Conservation (phyloP, 2,113 vertebrate species). For the Progne subis region DNA sequence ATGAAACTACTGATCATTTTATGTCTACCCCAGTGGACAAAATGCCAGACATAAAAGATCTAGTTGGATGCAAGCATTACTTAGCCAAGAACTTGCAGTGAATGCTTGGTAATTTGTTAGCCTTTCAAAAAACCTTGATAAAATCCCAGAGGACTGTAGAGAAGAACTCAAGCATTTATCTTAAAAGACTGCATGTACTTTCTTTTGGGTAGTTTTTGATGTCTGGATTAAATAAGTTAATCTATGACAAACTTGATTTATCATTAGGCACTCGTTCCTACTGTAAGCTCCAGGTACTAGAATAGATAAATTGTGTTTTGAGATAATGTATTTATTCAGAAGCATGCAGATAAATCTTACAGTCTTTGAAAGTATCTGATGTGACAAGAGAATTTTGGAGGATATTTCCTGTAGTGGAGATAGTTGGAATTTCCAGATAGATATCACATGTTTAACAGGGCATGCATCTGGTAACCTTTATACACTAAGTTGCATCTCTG, state of each 20-base stretch:
- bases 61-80: background rate
- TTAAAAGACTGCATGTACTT: background rate
- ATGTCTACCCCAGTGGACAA: constrained; percentile 21
- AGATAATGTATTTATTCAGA: background rate
- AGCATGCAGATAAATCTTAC: background rate
- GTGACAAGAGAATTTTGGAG: background rate
- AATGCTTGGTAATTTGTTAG: background rate
- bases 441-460: background rate
- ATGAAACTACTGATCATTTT: constrained; percentile 53
- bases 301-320: background rate
- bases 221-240: background rate
- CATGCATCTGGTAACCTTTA: background rate
- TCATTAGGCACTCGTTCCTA: background rate
- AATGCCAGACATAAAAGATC: constrained; percentile 15
- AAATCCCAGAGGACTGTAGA: background rate
- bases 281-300: background rate
- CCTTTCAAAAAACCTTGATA: background rate
- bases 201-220: background rate
- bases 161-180: background rate
- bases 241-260: background rate
- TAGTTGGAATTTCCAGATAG: background rate
- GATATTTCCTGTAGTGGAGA: background rate
- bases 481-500: background rate
- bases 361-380: background rate
- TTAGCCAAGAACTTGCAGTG: background rate